These are phyloP conservation scores for Myzus persicae DNA, from an alignment of 1,140 invertebrate species.

Conservation along the genomic window DNA sequence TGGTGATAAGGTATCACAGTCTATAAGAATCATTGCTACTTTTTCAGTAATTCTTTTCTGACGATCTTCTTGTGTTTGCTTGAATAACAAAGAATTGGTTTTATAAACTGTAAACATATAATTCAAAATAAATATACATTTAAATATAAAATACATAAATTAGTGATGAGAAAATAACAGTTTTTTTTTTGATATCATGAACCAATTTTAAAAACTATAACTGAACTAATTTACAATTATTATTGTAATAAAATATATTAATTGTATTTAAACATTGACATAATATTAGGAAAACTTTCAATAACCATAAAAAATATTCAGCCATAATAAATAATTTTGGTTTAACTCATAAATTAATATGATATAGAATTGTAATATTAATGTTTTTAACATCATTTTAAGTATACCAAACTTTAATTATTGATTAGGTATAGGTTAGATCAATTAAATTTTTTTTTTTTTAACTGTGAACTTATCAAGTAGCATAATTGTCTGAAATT, in stretches of 20 bases:
- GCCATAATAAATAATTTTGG: no score
- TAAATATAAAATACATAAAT: background rate
- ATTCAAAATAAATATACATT: background rate
- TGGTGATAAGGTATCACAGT: conserved; percentile 60
- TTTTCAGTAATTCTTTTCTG: conserved; percentile 66
- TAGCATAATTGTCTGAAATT: background rate
- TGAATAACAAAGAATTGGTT: conserved; percentile 64
- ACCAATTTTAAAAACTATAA: no score
- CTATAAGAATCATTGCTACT: conserved; percentile 65
- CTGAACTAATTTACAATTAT: no score
- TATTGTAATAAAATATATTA: no score
- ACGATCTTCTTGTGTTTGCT: conserved; percentile 65
- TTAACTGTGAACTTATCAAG: background rate
- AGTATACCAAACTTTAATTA: no score
- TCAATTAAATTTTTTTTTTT: background rate
- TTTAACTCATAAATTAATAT: no score
- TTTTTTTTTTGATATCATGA: background rate
- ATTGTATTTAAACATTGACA: no score
- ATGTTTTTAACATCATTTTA: no score
- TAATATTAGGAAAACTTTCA: no score
- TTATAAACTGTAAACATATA: conserved; percentile 7
- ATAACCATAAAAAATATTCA: no score
- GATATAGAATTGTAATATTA: no score
- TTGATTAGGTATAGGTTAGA: background rate
- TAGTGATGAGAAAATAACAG: background rate